A percentile compares a stretch with the other conserved stretches of the same genome.
These are phyloP conservation scores for Laterallus jamaicensis DNA, from an alignment of 2,113 vertebrate species.

Conservation along the genomic window DNA sequence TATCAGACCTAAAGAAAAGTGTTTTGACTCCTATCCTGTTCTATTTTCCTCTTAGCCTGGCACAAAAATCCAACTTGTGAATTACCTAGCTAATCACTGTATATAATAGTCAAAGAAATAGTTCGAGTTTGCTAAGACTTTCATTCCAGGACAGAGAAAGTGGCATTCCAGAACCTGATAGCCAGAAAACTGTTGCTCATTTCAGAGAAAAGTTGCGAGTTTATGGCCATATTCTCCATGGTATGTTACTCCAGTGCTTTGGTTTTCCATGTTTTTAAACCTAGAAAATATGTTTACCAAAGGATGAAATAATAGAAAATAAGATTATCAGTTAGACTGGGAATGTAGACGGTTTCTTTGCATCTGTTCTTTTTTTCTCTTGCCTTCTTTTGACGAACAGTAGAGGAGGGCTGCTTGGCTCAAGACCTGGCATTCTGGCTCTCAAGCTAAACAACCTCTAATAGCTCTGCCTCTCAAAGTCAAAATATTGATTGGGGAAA, in stretches of 20 bases:
- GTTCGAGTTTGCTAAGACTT: neutral
- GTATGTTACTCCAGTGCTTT: neutral
- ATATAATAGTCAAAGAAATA: neutral
- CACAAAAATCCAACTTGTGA: neutral
- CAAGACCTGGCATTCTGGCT: constrained; percentile 22
- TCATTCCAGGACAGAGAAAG: neutral
- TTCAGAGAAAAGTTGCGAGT: neutral
- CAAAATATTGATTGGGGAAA: constrained; percentile 68
- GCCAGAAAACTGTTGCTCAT: neutral
- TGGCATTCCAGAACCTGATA: neutral
- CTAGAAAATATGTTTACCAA: neutral
- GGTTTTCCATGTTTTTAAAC: neutral
- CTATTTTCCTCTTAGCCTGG: neutral
- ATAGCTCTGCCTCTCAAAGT: constrained; percentile 63
- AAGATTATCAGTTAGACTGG: neutral
- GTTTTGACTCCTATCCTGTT: neutral
- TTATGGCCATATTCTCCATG: neutral
- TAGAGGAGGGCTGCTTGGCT: neutral
- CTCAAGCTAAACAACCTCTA: constrained; percentile 49
- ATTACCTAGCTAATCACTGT: neutral
- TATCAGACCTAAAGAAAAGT: neutral
- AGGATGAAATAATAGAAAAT: neutral
- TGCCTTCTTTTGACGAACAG: neutral
- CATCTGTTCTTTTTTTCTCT: neutral
- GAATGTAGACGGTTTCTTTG: neutral